Evolutionary conservation across 2,888 invertebrate species (phyloP), one percentile per base, ranked within the genome.

Genomic region (Deilephila porcellus): DNA sequence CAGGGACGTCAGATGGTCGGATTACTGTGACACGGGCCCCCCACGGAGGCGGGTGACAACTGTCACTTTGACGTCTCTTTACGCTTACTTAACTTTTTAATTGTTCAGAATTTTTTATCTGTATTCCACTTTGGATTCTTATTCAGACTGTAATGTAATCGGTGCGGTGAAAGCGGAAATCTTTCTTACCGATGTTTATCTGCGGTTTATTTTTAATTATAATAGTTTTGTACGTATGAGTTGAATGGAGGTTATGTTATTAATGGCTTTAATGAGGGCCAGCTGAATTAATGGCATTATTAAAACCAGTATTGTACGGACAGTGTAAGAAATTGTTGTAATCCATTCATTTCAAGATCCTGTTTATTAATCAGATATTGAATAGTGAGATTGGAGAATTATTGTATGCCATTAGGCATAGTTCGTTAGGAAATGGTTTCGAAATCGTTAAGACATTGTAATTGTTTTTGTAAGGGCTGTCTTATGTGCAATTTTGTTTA

Each of bases 1-100:
- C 92, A 89, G 85, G 78, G 80, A 82, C 86, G 89, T 87, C 88
- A 88, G 83, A 84, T 83, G 83, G 79, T 78, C 80, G 81, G 87
- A 88, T 88, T 90, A 89, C 85, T 86, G 80, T 86, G 88, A 89
- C 86, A 84, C 77, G 77, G 88, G 86, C 91, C 90, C 88, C 92
- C 89, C 91, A 85, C 82, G 80, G 82, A 82, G 80, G 11, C 67
- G 77, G 72, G 73, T 76, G 81, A 78, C 81, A 82, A 76, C 77
- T 80, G 81, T 81, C 80, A 79, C 72, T 74, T 74, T 77, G 80
- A 81, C 81, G 81, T 78, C 79, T 81, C 80, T 81, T 84, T 81
- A 86, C 85, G 86, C 82, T 78, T 83, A 56, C 82, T 82, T 81
- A 81, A 80, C 74, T 77, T 79, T 76, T 76, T 82, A 81, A 85